Evolutionary conservation across 1,140 invertebrate species (phyloP), one percentile per base, ranked within the genome.

Genomic region (Drosophila nannoptera): DNA sequence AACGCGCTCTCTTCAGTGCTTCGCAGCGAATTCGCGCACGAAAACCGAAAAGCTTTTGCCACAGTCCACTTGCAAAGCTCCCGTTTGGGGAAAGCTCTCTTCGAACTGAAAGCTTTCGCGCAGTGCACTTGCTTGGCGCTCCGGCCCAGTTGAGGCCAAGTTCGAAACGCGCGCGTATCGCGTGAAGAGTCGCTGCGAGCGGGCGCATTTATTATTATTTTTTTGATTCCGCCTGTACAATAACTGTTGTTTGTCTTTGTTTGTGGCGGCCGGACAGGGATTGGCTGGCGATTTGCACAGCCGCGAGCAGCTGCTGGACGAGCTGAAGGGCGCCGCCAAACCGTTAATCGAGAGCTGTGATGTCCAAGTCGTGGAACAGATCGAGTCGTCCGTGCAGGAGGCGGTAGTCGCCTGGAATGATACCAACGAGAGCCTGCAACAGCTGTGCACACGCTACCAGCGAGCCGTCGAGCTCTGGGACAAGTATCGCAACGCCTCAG

Each of bases 381-480:
- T 96, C 62, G 92, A 94, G 54, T 92, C 92, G 2, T 93, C 94
- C 33, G 93, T 96, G 40, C 92, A 93, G 83, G 93, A 95, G 83
- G 94, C 94, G 2, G 93, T 94, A 42, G 92, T 93, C 11, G 93
- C 94, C 16, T 96, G 95, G 92, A 92, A 94, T 65, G 93, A 94
- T 78, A 95, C 94, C 14, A 93, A 93, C 78, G 91, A 91, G 69
- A 93, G 94, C 88, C 91, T 96, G 65, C 92, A 92, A 68, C 92
- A 93, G 64, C 91, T 96, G 61, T 94, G 94, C 89, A 93, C 92
- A 74, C 93, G 93, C 74, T 94, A 94, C 90, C 93, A 95, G 75
- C 90, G 93, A 87, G 95, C 94, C 4, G 94, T 95, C 46, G 92
- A 93, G 32, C 91, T 96, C 35, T 96, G 95, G 95, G 91, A 93